Conservation (phyloP, 2,888 invertebrate genomes). For the Petrolisthes manimaculis region DNA sequence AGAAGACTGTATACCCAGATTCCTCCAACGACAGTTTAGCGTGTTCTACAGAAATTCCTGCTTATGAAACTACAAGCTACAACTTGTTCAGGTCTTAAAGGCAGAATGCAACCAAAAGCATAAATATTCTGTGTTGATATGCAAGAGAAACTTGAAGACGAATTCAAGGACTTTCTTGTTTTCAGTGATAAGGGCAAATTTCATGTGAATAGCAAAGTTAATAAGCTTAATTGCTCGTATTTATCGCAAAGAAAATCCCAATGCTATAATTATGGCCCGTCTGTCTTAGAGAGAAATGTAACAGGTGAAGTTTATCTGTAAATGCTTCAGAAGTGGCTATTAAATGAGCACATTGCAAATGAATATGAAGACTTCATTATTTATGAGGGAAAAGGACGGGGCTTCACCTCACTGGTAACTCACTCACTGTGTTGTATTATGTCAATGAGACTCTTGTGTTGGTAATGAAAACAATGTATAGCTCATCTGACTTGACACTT, state of each 20-base stretch:
- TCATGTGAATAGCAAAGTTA: slow-evolving; percentile 30
- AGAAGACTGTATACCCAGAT: slow-evolving; percentile 14
- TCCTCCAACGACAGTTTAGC: slow-evolving; percentile 20
- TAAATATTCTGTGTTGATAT: slow-evolving; percentile 38
- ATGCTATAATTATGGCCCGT: no score
- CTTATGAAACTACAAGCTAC: slow-evolving; percentile 35
- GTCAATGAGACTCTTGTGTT: slow-evolving; percentile 32
- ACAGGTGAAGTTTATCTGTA: slow-evolving; percentile 43
- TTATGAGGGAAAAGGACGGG: slow-evolving; percentile 18
- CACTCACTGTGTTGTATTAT: slow-evolving; percentile 35
- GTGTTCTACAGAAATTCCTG: slow-evolving; percentile 23
- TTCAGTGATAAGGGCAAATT: slow-evolving; percentile 32
- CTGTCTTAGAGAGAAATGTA: slow-evolving; percentile 51
- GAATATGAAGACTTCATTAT: slow-evolving; percentile 35
- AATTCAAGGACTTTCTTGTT: slow-evolving; percentile 29
- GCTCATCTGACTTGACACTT: slow-evolving; percentile 28
- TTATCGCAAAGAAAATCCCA: slow-evolving; percentile 22
- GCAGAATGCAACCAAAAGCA: no score
- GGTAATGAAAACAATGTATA: slow-evolving; percentile 31
- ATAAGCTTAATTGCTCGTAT: slow-evolving; percentile 18
- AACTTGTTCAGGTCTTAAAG: no score
- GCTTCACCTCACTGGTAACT: slow-evolving; percentile 37
- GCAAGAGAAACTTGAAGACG: slow-evolving; percentile 32
- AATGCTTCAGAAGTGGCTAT: slow-evolving; percentile 48
- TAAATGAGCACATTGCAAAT: slow-evolving; percentile 29